phyloP scores from a whole-genome alignment of 2,888 invertebrate genomes.

The Spialia ferax region DNA sequence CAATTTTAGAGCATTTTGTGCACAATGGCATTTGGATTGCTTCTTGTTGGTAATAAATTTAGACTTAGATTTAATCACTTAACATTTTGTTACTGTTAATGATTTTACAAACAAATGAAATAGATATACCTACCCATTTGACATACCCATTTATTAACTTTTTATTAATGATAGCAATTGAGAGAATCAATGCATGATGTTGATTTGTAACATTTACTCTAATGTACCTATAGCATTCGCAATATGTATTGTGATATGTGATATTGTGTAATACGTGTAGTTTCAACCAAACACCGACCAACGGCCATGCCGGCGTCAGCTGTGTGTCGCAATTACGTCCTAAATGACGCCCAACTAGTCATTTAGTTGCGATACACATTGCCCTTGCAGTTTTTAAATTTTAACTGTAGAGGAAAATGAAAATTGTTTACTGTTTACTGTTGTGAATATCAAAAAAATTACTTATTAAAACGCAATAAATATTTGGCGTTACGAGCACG shows the following conservation, averaged over 20 bases:
- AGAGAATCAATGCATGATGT: not conserved
- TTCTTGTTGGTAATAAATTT: not conserved
- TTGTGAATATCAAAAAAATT: too few relatives aligned
- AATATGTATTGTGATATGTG: constrained; percentile 11
- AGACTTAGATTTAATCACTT: not conserved
- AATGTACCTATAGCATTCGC: not conserved
- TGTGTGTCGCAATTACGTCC: constrained; percentile 46
- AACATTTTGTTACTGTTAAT: too few relatives aligned
- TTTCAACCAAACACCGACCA: constrained; percentile 22
- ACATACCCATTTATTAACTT: too few relatives aligned
- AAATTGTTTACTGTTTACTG: too few relatives aligned
- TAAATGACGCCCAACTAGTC: constrained; percentile 7
- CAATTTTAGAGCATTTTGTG: constrained; percentile 17
- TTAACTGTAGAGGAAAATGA: not conserved
- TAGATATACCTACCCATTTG: too few relatives aligned
- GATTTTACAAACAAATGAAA: too few relatives aligned
- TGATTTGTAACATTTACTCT: not conserved
- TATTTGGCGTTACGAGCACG: too few relatives aligned
- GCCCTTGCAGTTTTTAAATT: constrained; percentile 30
- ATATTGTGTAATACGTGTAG: constrained; percentile 14
- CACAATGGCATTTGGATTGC: not conserved
- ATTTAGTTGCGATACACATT: constrained; percentile 53
- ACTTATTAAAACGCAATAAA: too few relatives aligned
- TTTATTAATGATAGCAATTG: too few relatives aligned
- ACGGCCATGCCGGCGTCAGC: constrained; percentile 65